phyloP scores from a whole-genome alignment of 2,888 invertebrate genomes.

The Pyrrhia umbra region DNA sequence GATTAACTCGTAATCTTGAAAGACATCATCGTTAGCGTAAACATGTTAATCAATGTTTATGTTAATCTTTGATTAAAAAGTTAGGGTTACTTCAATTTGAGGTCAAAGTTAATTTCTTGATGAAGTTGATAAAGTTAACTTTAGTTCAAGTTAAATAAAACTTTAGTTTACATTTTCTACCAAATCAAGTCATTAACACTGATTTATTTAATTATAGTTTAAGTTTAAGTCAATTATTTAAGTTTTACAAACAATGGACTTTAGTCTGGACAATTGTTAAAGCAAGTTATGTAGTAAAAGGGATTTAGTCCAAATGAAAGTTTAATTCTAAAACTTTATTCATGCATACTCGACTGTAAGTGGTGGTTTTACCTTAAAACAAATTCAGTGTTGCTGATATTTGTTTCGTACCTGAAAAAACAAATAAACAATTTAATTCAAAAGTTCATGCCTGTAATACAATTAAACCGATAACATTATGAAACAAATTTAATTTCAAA shows the following conservation, averaged over 20 bases:
- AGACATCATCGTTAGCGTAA: constrained; percentile 13
- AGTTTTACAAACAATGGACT: background rate
- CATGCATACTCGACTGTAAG: background rate
- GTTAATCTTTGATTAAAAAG: background rate
- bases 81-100: background rate
- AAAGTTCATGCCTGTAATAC: background rate
- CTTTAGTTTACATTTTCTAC: constrained; percentile 17
- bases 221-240: background rate
- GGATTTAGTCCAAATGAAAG: background rate
- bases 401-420: background rate
- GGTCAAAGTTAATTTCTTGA: constrained; percentile 15
- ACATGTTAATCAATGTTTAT: constrained; percentile 23
- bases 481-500: background rate
- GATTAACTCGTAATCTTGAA: constrained; percentile 13
- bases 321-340: background rate
- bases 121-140: constrained; percentile 18
- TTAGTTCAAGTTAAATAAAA: constrained; percentile 29
- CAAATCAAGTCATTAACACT: background rate
- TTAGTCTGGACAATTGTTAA: background rate
- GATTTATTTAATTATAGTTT: too few relatives aligned
- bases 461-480: background rate
- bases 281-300: background rate
- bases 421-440: background rate
- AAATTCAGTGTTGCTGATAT: background rate
- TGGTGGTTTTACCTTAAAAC: background rate